These are phyloP conservation scores for Drosophila borealis DNA, from an alignment of 2,888 invertebrate genomes.

Conservation along the genomic window DNA sequence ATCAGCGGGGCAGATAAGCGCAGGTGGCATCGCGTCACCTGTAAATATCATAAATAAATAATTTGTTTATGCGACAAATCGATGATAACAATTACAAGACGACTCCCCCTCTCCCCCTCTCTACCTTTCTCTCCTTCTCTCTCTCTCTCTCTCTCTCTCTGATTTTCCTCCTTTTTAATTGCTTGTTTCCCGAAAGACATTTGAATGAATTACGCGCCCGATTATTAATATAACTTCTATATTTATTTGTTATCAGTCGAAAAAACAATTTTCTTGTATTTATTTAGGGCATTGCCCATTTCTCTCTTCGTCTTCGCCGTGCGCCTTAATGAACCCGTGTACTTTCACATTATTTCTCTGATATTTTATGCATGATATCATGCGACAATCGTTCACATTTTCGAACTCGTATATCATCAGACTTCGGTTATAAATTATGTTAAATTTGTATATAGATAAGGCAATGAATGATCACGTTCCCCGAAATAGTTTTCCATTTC, in stretches of 20 bases:
- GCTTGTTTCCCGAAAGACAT: slow-evolving; percentile 66
- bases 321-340: slow-evolving; percentile 61
- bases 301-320: slow-evolving; percentile 15
- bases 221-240: slow-evolving; percentile 55
- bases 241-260: slow-evolving; percentile 46
- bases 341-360: slow-evolving; percentile 14
- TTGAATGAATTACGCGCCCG: slow-evolving; percentile 73
- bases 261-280: slow-evolving; percentile 44
- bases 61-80: slow-evolving; percentile 63
- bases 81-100: slow-evolving; percentile 61
- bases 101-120: slow-evolving; percentile 1
- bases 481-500: slow-evolving; percentile 4
- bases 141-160: neutral
- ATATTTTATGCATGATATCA: slow-evolving; percentile 47
- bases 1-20: slow-evolving; percentile 59
- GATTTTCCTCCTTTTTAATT: slow-evolving; percentile 49
- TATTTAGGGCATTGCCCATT: slow-evolving; percentile 62
- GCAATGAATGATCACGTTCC: slow-evolving; percentile 45
- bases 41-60: slow-evolving; percentile 65
- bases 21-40: slow-evolving; percentile 53
- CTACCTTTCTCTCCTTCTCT: neutral
- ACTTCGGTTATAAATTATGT: slow-evolving; percentile 41
- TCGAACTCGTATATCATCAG: slow-evolving; percentile 23
- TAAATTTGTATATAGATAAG: slow-evolving; percentile 52
- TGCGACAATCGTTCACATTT: slow-evolving; percentile 56